phyloP scores from a whole-genome alignment of 2,888 invertebrate species.

The Neocrepidodera transversa region DNA sequence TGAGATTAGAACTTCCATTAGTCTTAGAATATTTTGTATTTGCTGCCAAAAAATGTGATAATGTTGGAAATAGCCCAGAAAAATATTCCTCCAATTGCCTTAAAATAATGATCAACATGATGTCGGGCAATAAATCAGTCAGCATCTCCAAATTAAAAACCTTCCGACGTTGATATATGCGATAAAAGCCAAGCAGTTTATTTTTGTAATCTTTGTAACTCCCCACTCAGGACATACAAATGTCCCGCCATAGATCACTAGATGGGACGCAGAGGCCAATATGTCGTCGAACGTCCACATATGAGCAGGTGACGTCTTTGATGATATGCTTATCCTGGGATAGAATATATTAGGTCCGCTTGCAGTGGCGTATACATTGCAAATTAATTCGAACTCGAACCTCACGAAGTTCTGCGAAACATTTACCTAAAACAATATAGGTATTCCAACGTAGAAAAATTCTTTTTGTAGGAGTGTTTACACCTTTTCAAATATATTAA shows the following conservation, averaged over 20 bases:
- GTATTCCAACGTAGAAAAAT: too few species aligned
- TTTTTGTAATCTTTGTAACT: constrained; percentile 41
- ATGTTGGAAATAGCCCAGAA: constrained; percentile 10
- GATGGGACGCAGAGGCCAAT: constrained; percentile 43
- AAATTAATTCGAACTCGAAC: too few species aligned
- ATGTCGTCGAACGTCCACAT: constrained; percentile 46
- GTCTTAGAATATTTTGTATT: too few species aligned
- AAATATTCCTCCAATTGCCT: constrained; percentile 19
- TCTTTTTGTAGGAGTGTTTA: too few species aligned
- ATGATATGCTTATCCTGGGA: constrained; percentile 39
- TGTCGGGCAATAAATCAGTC: constrained; percentile 40
- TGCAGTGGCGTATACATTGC: neutral
- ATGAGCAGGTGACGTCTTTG: constrained; percentile 46
- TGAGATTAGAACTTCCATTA: too few species aligned
- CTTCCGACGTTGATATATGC: constrained; percentile 37
- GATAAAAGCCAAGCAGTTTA: constrained; percentile 35
- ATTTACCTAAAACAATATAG: too few species aligned
- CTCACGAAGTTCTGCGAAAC: too few species aligned
- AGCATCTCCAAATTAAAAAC: constrained; percentile 38
- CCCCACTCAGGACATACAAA: constrained; percentile 38
- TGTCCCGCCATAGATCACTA: constrained; percentile 49
- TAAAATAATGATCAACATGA: constrained; percentile 39
- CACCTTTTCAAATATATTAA: too few species aligned
- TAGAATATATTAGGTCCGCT: constrained; percentile 27
- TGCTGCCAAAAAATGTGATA: too few species aligned